These are phyloP conservation scores for Scortum barcoo DNA, from an alignment of 2,113 vertebrate species.

Conservation along the genomic window DNA sequence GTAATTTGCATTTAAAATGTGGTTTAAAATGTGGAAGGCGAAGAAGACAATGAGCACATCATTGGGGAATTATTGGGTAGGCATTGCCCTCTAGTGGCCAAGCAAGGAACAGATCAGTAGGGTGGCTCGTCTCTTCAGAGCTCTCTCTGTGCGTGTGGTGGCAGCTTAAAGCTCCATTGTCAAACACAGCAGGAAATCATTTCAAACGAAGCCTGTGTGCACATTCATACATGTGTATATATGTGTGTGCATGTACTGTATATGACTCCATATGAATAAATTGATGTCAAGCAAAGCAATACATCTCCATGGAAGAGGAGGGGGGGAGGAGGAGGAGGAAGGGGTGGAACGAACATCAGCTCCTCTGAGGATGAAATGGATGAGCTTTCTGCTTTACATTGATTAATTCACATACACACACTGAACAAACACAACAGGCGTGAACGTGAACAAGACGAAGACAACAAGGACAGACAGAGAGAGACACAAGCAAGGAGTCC, in stretches of 20 bases:
- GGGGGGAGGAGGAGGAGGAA: slow-evolving; percentile 5
- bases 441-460: slow-evolving; percentile 17
- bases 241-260: slow-evolving; percentile 5
- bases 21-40: slow-evolving; percentile 29
- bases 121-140: neutral
- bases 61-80: slow-evolving; percentile 55
- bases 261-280: slow-evolving; percentile 60
- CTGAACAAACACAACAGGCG: slow-evolving; percentile 33
- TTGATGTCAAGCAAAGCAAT: slow-evolving; percentile 61
- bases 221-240: slow-evolving; percentile 10
- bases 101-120: neutral
- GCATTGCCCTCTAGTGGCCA: slow-evolving; percentile 82
- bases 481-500: neutral
- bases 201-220: slow-evolving; percentile 23
- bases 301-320: slow-evolving; percentile 47
- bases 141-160: neutral
- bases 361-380: slow-evolving; percentile 53
- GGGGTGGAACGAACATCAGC: slow-evolving; percentile 29
- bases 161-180: slow-evolving; percentile 17
- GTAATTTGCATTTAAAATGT: slow-evolving; percentile 66
- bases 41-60: slow-evolving; percentile 8
- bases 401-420: slow-evolving; percentile 63
- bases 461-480: neutral
- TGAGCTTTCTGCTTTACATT: slow-evolving; percentile 58
- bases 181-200: slow-evolving; percentile 3